Evolutionary conservation across 2,797 vertebrate species (phyloP).

Genomic region (Petrocephalus sullivani): DNA sequence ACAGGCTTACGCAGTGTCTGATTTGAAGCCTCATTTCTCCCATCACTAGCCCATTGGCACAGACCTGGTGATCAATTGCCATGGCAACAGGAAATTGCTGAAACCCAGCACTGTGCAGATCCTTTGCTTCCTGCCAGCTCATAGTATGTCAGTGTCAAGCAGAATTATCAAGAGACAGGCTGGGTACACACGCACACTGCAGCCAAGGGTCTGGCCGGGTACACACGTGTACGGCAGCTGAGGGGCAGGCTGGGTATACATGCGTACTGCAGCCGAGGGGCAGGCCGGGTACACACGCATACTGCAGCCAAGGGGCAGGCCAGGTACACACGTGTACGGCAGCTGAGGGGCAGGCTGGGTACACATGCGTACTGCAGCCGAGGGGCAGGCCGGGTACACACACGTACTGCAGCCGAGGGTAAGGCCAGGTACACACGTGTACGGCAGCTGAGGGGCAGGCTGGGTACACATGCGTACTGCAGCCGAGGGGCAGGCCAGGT

Average conservation of each 20-base stretch:
- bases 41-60: neutral
- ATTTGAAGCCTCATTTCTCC: conserved; percentile 1
- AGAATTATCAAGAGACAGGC: neutral
- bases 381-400: neutral
- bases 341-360: neutral
- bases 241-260: neutral
- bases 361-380: neutral
- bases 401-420: neutral
- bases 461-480: neutral
- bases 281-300: neutral
- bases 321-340: neutral
- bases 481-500: neutral
- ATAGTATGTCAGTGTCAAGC: neutral
- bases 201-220: neutral
- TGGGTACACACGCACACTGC: neutral
- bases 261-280: neutral
- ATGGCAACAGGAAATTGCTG: neutral
- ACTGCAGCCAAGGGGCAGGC: neutral
- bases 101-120: neutral
- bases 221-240: neutral
- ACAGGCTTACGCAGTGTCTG: neutral
- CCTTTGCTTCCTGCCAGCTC: neutral
- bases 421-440: neutral
- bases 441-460: neutral
- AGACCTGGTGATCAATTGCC: neutral